phyloP scores from a whole-genome alignment of 2,888 invertebrate species.

The Zhengitettix transpicula region DNA sequence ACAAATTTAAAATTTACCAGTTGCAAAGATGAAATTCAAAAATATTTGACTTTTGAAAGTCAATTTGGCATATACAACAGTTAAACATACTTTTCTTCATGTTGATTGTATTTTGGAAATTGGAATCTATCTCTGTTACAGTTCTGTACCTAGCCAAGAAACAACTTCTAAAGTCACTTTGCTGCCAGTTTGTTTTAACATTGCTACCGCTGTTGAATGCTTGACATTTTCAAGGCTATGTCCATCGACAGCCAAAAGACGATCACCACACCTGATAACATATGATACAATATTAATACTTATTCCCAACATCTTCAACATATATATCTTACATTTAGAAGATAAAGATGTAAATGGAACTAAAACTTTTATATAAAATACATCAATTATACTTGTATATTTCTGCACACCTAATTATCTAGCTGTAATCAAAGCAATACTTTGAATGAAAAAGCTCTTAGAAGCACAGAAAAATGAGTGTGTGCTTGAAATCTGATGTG shows the following conservation, averaged over 20 bases:
- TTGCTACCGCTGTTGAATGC: conserved; percentile 26
- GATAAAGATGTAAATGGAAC: too few species aligned
- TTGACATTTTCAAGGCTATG: conserved; percentile 23
- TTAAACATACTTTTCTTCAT: background rate
- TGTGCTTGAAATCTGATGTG: too few species aligned
- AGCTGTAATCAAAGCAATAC: too few species aligned
- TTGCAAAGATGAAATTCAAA: background rate
- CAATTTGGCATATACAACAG: background rate
- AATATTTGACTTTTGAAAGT: background rate
- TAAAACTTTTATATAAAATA: too few species aligned
- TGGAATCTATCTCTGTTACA: conserved; percentile 7
- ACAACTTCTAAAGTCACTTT: conserved; percentile 25
- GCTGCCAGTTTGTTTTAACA: conserved; percentile 26
- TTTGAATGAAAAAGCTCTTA: too few species aligned
- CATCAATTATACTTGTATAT: too few species aligned
- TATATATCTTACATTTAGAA: too few species aligned
- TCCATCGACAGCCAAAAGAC: conserved; percentile 27
- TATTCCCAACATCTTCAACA: too few species aligned
- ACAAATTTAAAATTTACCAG: background rate
- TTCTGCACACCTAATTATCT: too few species aligned
- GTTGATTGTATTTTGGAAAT: background rate
- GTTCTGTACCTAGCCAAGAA: conserved; percentile 28
- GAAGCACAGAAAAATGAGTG: too few species aligned
- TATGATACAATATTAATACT: background rate
- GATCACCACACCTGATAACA: conserved; percentile 28